phyloP scores from a whole-genome alignment of 2,113 vertebrate genomes.

The Apeltes quadracus region DNA sequence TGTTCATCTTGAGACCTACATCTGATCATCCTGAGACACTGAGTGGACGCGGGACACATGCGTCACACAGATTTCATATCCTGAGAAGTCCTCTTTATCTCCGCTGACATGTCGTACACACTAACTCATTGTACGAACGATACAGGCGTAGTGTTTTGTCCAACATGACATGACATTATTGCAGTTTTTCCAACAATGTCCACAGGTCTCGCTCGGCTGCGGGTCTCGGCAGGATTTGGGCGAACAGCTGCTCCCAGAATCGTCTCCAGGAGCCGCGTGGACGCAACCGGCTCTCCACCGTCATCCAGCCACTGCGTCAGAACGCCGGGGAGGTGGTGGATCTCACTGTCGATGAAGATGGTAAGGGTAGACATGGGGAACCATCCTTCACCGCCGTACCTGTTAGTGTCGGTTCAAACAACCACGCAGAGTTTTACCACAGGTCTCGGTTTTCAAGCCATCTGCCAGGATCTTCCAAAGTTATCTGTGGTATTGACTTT shows the following conservation, averaged over 20 bases:
- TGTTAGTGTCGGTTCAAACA: slow-evolving; percentile 11
- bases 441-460: background rate
- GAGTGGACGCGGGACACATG: no score
- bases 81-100: no score
- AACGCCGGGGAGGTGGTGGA: slow-evolving; percentile 95
- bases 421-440: background rate
- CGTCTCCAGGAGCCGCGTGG: slow-evolving; percentile 88
- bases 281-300: slow-evolving; percentile 92
- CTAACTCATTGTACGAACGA: no score
- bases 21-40: no score
- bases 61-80: no score
- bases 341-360: slow-evolving; percentile 97
- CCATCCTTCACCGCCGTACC: background rate
- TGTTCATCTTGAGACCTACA: no score
- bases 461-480: background rate
- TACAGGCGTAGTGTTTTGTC: no score
- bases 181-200: slow-evolving; percentile 7
- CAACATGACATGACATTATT: no score
- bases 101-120: no score
- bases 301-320: slow-evolving; percentile 96
- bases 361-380: slow-evolving; percentile 73
- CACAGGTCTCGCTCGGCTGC: slow-evolving; percentile 89
- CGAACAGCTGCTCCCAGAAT: slow-evolving; percentile 87
- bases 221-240: slow-evolving; percentile 89
- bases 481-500: background rate